Evolutionary conservation across 2,888 invertebrate genomes (phyloP).

Genomic region (Carcina quercana): DNA sequence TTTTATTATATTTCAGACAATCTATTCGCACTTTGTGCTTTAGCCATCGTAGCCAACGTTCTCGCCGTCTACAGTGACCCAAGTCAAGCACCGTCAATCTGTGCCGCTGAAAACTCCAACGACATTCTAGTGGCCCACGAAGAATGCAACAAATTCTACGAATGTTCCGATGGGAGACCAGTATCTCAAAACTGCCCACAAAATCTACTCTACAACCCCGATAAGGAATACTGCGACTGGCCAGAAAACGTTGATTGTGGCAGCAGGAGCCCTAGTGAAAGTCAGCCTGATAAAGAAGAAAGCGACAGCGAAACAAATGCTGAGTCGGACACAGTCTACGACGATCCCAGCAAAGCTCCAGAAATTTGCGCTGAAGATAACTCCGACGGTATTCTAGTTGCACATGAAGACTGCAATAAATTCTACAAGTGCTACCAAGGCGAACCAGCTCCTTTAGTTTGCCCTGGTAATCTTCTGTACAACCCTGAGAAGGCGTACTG

Average conservation of each 20-base stretch:
- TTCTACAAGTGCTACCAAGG: conserved; percentile 26
- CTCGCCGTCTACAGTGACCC: conserved; percentile 3
- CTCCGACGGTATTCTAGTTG: conserved; percentile 24
- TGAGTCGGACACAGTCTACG: too few relatives aligned
- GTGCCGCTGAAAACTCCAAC: conserved; percentile 23
- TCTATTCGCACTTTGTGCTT: too few relatives aligned
- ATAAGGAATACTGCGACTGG: conserved; percentile 28
- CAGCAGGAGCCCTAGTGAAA: not conserved
- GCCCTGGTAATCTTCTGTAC: conserved; percentile 24
- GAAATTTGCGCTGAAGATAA: conserved; percentile 23
- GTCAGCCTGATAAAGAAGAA: not conserved
- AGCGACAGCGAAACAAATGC: too few relatives aligned
- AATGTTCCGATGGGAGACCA: conserved; percentile 24
- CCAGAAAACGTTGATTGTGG: conserved; percentile 20
- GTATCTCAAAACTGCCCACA: conserved; percentile 20
- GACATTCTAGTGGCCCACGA: conserved; percentile 28
- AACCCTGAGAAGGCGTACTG: conserved; percentile 16
- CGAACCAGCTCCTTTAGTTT: conserved; percentile 22
- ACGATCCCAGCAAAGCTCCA: conserved; percentile 18
- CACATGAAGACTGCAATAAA: conserved; percentile 33
- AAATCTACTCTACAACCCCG: conserved; percentile 25
- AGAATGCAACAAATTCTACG: conserved; percentile 33
- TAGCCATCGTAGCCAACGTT: too few relatives aligned
- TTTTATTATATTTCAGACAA: too few relatives aligned
- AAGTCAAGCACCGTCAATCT: conserved; percentile 23